phyloP scores from a whole-genome alignment of 2,113 vertebrate genomes.

The Salvelinus alpinus region DNA sequence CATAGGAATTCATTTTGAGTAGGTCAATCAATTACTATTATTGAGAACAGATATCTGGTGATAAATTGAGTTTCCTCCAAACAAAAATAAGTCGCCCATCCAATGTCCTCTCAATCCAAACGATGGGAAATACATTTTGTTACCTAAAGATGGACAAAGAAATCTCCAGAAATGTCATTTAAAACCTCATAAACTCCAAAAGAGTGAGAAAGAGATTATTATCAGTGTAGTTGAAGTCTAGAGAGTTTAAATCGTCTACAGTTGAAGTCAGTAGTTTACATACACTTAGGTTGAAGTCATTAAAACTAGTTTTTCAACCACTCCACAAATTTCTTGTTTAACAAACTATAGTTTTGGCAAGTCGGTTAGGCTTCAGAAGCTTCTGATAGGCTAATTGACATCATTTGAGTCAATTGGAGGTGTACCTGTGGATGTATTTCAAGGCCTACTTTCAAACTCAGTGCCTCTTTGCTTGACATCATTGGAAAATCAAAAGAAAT shows the following conservation, averaged over 20 bases:
- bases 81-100: background rate
- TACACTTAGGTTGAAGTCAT: no score
- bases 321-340: no score
- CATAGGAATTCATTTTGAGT: background rate
- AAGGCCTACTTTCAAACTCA: no score
- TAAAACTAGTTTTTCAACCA: no score
- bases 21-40: background rate
- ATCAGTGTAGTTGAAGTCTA: conserved; percentile 1
- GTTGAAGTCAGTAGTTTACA: no score
- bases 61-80: background rate
- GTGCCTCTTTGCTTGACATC: no score
- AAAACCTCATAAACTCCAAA: conserved; percentile 12
- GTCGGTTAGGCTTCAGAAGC: no score
- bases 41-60: background rate
- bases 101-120: background rate
- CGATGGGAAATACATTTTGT: background rate
- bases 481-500: no score
- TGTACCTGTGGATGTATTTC: no score
- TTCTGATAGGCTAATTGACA: no score
- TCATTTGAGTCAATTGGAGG: no score
- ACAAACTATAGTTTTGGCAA: no score
- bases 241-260: conserved; percentile 5
- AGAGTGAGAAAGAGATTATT: conserved; percentile 2
- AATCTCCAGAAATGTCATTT: conserved; percentile 3
- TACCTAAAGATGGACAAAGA: background rate